Evolutionary conservation across 1,140 invertebrate genomes (phyloP).

Genomic region (Brachionus sp.): DNA sequence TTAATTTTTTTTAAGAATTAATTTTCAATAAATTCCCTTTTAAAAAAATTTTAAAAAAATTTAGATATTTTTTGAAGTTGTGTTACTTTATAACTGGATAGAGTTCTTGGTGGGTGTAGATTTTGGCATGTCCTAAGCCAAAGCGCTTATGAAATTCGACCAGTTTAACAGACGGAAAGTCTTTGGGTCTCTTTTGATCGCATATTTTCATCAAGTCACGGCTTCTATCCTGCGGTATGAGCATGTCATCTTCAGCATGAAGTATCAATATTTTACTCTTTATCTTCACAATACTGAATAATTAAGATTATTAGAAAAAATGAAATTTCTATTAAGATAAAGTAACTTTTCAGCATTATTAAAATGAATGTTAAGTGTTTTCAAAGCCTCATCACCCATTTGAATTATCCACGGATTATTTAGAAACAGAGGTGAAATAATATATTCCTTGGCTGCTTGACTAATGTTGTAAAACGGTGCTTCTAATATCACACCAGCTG

Average conservation of each 20-base stretch:
- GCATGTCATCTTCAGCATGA: conserved; percentile 42
- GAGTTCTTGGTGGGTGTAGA: conserved; percentile 15
- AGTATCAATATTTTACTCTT: conserved; percentile 23
- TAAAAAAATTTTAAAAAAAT: not conserved
- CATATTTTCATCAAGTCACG: conserved; percentile 31
- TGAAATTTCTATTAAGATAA: not conserved
- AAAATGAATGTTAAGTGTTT: conserved; percentile 6
- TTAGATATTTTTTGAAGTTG: not conserved
- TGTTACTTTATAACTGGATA: conserved; percentile 37
- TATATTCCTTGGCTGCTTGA: conserved; percentile 30
- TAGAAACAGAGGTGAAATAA: conserved; percentile 1
- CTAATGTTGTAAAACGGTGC: conserved; percentile 38
- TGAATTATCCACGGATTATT: conserved; percentile 36
- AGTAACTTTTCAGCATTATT: conserved; percentile 36
- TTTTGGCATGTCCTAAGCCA: conserved; percentile 36
- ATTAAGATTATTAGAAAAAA: not conserved
- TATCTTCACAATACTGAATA: not conserved
- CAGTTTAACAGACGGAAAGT: conserved; percentile 32
- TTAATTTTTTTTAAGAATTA: not conserved
- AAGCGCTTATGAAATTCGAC: conserved; percentile 2
- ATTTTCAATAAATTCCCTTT: conserved; percentile 24
- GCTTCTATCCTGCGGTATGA: conserved; percentile 29
- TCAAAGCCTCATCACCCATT: not conserved
- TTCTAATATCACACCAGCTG: conserved; percentile 42
- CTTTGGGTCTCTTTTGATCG: conserved; percentile 5